These are phyloP conservation scores for Acromyrmex heyeri DNA, from an alignment of 1,140 invertebrate genomes.

Conservation along the genomic window DNA sequence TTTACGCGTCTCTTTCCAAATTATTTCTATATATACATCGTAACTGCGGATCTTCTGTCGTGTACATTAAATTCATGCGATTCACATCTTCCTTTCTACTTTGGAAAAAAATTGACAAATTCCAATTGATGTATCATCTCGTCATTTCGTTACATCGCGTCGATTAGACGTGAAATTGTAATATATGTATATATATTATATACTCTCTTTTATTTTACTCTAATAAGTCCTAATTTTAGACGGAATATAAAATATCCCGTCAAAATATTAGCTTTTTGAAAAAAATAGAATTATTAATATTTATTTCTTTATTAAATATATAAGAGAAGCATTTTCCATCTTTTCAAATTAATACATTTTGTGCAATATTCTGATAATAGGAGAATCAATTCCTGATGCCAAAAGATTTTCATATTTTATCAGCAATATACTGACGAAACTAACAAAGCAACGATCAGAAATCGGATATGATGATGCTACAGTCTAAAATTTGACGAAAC, in stretches of 20 bases:
- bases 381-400: not conserved
- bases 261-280: not conserved
- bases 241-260: not conserved
- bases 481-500: not conserved
- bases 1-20: constrained; percentile 14
- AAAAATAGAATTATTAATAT: not conserved
- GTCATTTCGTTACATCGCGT: not conserved
- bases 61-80: not conserved
- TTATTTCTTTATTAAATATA: not conserved
- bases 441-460: not conserved
- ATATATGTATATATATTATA: not conserved
- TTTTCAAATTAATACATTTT: not conserved
- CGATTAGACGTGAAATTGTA: not conserved
- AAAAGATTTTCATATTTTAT: not conserved
- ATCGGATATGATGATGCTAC: not conserved
- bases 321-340: not conserved
- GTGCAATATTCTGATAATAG: not conserved
- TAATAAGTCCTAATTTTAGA: not conserved
- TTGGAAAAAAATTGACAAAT: not conserved
- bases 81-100: not conserved
- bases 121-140: not conserved
- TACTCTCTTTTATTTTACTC: not conserved
- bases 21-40: constrained; percentile 12
- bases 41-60: not conserved
- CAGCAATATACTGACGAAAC: not conserved